phyloP scores from a whole-genome alignment of 2,113 vertebrate species.

The Pterocles burchelli region DNA sequence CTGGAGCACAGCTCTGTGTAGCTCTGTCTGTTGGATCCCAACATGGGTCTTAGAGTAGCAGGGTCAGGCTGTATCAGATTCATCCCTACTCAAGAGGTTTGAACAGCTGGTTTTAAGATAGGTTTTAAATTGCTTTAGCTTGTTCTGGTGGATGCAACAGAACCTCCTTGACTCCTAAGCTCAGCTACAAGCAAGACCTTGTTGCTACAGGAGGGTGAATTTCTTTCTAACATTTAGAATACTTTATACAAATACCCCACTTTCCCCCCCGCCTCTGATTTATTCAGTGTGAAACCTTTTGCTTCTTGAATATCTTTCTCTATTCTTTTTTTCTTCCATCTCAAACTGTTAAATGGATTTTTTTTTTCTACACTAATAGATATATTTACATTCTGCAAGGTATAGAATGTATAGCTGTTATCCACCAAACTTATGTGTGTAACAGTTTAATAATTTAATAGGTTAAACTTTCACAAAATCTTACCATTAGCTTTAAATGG shows the following conservation, averaged over 20 bases:
- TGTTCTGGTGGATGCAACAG: background rate
- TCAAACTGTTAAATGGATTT: background rate
- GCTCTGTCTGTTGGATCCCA: no score
- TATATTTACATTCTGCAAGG: constrained; percentile 5
- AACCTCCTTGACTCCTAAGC: background rate
- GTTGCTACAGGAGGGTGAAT: background rate
- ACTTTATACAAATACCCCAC: background rate
- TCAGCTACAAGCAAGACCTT: background rate
- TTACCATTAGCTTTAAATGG: background rate
- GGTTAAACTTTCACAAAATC: constrained; percentile 13
- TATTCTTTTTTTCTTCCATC: background rate
- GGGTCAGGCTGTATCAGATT: background rate
- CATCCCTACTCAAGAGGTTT: background rate
- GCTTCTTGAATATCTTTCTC: background rate
- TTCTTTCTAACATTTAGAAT: background rate
- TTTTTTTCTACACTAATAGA: background rate
- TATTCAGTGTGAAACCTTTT: background rate
- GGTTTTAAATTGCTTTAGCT: background rate
- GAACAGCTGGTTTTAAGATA: background rate
- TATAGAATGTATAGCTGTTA: background rate
- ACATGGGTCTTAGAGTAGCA: background rate
- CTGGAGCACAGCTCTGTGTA: no score
- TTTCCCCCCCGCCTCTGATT: background rate
- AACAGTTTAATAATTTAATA: constrained; percentile 28
- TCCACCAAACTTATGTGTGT: background rate